Conservation (phyloP, 2,113 vertebrate genomes). For the Athene noctua region DNA sequence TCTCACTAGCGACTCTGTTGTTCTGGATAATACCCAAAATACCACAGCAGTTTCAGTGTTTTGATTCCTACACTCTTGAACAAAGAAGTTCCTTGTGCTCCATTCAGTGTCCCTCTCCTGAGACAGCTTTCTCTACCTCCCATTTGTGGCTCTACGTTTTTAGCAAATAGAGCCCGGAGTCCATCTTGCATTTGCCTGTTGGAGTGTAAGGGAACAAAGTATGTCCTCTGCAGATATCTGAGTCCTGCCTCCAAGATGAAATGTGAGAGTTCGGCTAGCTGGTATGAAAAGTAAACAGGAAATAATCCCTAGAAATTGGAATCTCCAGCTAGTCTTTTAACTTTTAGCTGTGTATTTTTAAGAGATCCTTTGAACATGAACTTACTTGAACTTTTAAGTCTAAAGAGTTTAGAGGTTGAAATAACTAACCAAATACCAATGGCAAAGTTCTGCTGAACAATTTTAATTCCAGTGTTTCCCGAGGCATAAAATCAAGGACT, state of each 20-base stretch:
- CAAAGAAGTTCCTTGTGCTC: conserved; percentile 53
- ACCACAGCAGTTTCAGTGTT: conserved; percentile 51
- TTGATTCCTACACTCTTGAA: not conserved
- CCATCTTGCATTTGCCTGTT: not conserved
- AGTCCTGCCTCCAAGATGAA: conserved; percentile 24
- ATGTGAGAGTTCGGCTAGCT: conserved; percentile 47
- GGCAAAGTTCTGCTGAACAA: conserved; percentile 38
- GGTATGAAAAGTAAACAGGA: conserved; percentile 64
- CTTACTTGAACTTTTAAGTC: conserved; percentile 54
- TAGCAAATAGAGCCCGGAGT: not conserved
- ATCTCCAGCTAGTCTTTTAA: conserved; percentile 40
- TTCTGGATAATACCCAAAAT: conserved; percentile 58
- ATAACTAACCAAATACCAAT: conserved; percentile 40
- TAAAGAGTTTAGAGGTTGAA: conserved; percentile 53
- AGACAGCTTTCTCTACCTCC: not conserved
- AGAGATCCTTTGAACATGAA: conserved; percentile 58
- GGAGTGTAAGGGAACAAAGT: conserved; percentile 10
- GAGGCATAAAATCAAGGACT: conserved; percentile 44
- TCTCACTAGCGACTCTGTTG: not conserved
- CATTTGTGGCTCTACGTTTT: conserved; percentile 19
- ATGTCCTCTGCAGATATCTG: conserved; percentile 9
- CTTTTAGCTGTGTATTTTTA: conserved; percentile 43
- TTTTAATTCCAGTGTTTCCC: conserved; percentile 59
- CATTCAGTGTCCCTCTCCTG: not conserved
- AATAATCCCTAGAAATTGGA: conserved; percentile 58